These are phyloP conservation scores for Oophaga sylvatica DNA, from an alignment of 2,797 vertebrate genomes.

Conservation along the genomic window DNA sequence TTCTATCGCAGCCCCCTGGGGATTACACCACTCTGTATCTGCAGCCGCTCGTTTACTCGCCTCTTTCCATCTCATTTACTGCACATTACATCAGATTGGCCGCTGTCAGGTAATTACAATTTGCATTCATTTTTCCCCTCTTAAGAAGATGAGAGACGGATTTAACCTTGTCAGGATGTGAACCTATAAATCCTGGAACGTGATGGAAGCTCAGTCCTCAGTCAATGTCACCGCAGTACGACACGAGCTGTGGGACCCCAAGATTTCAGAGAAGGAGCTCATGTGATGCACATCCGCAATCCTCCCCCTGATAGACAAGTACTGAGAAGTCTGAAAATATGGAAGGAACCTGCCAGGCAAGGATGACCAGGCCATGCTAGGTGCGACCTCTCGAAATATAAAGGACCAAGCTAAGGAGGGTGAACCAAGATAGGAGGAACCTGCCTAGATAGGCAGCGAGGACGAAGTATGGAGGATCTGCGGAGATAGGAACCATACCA, in stretches of 20 bases:
- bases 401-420: too few species aligned
- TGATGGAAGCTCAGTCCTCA: not conserved
- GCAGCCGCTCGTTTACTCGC: not conserved
- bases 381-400: too few species aligned
- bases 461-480: too few species aligned
- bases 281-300: not conserved
- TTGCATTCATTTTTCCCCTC: constrained; percentile 35
- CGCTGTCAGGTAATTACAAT: constrained; percentile 14
- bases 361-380: not conserved
- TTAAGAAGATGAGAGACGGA: constrained; percentile 6
- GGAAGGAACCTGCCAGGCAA: not conserved
- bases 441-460: too few species aligned
- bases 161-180: constrained; percentile 42
- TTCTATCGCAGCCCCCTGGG: not conserved
- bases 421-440: too few species aligned
- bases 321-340: not conserved
- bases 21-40: not conserved
- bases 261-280: not conserved
- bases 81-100: constrained; percentile 29
- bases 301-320: too few species aligned
- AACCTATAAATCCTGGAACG: not conserved
- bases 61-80: constrained; percentile 23
- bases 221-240: not conserved
- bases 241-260: not conserved
- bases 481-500: too few species aligned